Percentiles rank a stretch among this genome's conserved stretches.
Conservation (phyloP, 2,888 invertebrate genomes). For the Torymus auratus region DNA sequence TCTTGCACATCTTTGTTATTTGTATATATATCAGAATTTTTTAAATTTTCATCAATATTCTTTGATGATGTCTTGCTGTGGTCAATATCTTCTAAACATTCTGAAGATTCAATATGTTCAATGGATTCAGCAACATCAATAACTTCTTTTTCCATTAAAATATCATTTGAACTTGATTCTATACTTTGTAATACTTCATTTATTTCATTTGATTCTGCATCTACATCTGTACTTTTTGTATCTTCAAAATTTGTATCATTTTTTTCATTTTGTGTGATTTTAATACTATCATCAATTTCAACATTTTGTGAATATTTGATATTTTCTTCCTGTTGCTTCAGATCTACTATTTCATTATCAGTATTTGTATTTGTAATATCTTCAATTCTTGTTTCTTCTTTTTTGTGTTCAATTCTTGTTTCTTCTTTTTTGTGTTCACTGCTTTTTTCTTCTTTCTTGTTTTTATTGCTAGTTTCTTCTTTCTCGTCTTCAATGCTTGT, state of each 20-base stretch:
- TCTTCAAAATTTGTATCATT: neutral
- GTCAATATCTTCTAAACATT: conserved; percentile 15
- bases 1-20: conserved; percentile 14
- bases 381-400: neutral
- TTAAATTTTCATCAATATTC: neutral
- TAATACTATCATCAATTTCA: neutral
- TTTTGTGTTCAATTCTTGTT: neutral
- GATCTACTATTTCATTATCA: neutral
- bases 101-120: neutral
- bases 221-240: neutral
- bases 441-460: neutral
- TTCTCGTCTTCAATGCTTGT: neutral
- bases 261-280: neutral
- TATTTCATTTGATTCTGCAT: neutral
- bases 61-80: neutral
- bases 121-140: neutral
- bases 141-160: neutral
- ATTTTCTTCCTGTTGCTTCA: neutral
- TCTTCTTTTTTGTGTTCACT: neutral
- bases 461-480: neutral
- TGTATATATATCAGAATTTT: conserved; percentile 21
- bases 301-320: neutral
- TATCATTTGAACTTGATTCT: too few species aligned
- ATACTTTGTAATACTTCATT: neutral
- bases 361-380: neutral